Conservation (phyloP, 2,888 invertebrate genomes). For the Hemithea aestivaria region DNA sequence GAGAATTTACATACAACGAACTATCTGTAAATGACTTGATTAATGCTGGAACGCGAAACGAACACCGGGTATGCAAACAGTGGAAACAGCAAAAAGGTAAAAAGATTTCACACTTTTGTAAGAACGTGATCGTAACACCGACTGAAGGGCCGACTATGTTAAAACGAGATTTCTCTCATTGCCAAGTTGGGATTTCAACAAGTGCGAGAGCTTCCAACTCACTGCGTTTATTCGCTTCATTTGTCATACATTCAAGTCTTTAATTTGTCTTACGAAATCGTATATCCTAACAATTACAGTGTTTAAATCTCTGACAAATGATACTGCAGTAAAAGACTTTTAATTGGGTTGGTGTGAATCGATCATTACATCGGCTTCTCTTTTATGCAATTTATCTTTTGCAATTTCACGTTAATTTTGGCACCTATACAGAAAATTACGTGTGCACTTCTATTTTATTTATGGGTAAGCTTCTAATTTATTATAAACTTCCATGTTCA, state of each 20-base stretch:
- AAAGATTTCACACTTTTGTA: constrained; percentile 28
- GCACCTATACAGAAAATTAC: no score
- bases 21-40: constrained; percentile 9
- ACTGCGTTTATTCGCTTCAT: constrained; percentile 18
- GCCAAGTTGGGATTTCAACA: constrained; percentile 42
- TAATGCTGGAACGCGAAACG: constrained; percentile 8
- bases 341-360: constrained; percentile 16
- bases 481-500: no score
- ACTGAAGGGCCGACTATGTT: constrained; percentile 39
- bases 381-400: constrained; percentile 10
- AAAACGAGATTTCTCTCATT: constrained; percentile 54
- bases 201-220: constrained; percentile 25
- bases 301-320: constrained; percentile 20
- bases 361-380: constrained; percentile 12
- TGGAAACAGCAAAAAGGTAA: constrained; percentile 17
- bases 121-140: constrained; percentile 28
- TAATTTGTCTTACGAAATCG: constrained; percentile 19
- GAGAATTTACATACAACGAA: constrained; percentile 4
- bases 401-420: not conserved
- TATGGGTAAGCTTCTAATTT: no score
- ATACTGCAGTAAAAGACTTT: constrained; percentile 11
- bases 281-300: constrained; percentile 25
- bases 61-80: constrained; percentile 4
- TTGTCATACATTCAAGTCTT: constrained; percentile 21
- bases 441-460: no score